A percentile compares a stretch with the other conserved stretches of the same genome.
Conservation (phyloP, 2,888 invertebrate species). For the Eupeodes luniger region DNA sequence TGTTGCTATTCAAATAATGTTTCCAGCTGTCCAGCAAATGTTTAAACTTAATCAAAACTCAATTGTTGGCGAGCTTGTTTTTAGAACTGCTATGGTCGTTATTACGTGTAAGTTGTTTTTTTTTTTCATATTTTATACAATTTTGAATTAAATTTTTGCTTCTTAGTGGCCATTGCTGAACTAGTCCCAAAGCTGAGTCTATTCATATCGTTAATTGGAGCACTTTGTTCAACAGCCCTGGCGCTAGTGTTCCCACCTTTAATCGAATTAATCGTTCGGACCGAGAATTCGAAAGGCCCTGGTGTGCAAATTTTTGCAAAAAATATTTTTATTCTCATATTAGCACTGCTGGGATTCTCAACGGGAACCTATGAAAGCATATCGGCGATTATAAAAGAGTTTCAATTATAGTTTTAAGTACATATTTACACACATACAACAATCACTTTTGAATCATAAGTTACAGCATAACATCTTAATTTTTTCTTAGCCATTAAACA, state of each 20-base stretch:
- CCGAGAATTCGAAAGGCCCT: constrained; percentile 86
- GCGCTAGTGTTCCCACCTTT: constrained; percentile 95
- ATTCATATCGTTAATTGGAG: constrained; percentile 96
- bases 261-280: constrained; percentile 90
- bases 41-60: constrained; percentile 86
- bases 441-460: background rate
- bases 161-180: constrained; percentile 92
- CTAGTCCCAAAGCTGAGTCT: constrained; percentile 93
- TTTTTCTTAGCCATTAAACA: constrained; percentile 31
- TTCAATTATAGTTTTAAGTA: constrained; percentile 51
- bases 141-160: constrained; percentile 55
- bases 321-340: constrained; percentile 87
- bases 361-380: constrained; percentile 92
- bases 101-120: constrained; percentile 92
- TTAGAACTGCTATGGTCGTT: constrained; percentile 89
- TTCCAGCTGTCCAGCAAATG: constrained; percentile 88
- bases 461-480: constrained; percentile 34
- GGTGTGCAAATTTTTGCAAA: constrained; percentile 85
- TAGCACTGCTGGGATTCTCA: constrained; percentile 89
- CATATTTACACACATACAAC: background rate
- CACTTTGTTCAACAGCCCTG: constrained; percentile 93
- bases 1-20: constrained; percentile 95
- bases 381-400: constrained; percentile 84
- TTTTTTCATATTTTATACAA: background rate
- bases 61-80: constrained; percentile 88